Conservation (phyloP, 2,888 invertebrate genomes). For the Zygaena filipendulae region DNA sequence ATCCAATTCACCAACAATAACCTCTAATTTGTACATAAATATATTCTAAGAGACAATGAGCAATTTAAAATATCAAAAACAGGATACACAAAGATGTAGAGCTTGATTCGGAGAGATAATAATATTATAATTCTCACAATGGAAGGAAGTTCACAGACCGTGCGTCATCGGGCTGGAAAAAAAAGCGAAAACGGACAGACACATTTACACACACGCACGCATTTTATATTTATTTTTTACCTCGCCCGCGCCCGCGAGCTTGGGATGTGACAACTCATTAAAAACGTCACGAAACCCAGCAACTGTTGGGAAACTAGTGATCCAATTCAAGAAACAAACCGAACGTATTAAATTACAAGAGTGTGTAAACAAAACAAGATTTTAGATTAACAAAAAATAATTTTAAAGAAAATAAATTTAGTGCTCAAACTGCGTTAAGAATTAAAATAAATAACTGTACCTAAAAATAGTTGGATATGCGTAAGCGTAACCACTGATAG, state of each 20-base stretch:
- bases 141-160: conserved; percentile 60
- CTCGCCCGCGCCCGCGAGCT: conserved; percentile 3
- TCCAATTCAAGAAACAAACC: too few relatives aligned
- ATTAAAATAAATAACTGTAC: too few relatives aligned
- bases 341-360: too few relatives aligned
- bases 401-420: too few relatives aligned
- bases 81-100: conserved; percentile 8
- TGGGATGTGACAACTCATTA: conserved; percentile 9
- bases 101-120: conserved; percentile 21
- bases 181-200: conserved; percentile 26
- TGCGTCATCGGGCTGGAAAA: conserved; percentile 45
- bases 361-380: too few relatives aligned
- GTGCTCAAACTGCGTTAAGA: too few relatives aligned
- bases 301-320: too few relatives aligned
- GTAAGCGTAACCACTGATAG: too few relatives aligned
- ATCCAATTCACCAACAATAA: neutral
- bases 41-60: too few relatives aligned
- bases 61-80: conserved; percentile 5
- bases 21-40: neutral
- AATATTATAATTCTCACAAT: conserved; percentile 58
- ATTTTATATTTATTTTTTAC: conserved; percentile 36
- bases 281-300: conserved; percentile 26
- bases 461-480: too few relatives aligned
- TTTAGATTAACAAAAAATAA: too few relatives aligned
- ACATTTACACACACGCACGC: conserved; percentile 20